Percentiles rank a stretch among this genome's conserved stretches.
Evolutionary conservation across 1,140 invertebrate species (phyloP).

Genomic region (Potamilus streckersoni): DNA sequence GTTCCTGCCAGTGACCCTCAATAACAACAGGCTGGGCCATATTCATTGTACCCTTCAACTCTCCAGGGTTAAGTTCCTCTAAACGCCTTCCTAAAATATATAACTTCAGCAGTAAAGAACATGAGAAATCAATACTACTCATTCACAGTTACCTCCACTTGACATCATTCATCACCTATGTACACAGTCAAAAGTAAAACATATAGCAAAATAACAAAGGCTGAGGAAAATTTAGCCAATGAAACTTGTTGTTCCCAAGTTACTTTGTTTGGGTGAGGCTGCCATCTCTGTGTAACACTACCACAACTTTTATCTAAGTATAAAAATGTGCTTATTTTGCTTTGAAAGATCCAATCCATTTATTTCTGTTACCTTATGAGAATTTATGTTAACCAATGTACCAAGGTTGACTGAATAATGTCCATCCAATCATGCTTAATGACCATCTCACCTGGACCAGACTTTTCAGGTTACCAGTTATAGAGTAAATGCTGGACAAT

Average conservation of each 20-base stretch:
- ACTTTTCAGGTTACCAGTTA: too few relatives aligned
- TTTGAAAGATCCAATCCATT: too few relatives aligned
- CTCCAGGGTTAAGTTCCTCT: slow-evolving; percentile 60
- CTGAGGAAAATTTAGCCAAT: not conserved
- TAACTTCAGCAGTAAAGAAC: not conserved
- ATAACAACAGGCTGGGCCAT: slow-evolving; percentile 61
- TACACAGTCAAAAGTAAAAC: not conserved
- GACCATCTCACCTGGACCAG: too few relatives aligned
- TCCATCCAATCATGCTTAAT: too few relatives aligned
- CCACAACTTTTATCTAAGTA: too few relatives aligned
- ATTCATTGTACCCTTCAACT: slow-evolving; percentile 56
- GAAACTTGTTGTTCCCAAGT: not conserved
- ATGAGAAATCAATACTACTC: not conserved
- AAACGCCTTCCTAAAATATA: slow-evolving; percentile 53
- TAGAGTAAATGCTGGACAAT: too few relatives aligned
- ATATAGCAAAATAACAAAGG: not conserved
- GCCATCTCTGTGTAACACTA: too few relatives aligned
- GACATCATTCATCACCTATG: too few relatives aligned
- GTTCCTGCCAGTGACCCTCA: slow-evolving; percentile 66
- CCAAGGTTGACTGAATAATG: too few relatives aligned
- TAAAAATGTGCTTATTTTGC: too few relatives aligned
- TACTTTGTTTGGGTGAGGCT: not conserved
- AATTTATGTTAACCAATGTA: too few relatives aligned
- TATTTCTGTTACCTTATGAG: too few relatives aligned
- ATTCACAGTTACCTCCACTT: not conserved